Conservation (phyloP, 64 coral and sea anemone genomes). For the Trachythela sp. region DNA sequence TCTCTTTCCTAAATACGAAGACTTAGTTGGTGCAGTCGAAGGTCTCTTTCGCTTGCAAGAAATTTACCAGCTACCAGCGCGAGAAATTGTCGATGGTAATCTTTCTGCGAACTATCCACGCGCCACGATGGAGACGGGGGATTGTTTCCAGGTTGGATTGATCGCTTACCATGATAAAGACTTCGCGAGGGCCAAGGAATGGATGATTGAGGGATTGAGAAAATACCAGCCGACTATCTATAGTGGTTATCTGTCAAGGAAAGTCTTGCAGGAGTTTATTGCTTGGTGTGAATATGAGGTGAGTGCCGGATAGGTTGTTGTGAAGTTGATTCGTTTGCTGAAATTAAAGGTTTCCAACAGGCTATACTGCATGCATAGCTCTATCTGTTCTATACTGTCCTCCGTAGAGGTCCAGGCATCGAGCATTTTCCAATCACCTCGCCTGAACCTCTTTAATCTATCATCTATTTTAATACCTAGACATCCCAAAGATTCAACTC, state of each 20-base stretch:
- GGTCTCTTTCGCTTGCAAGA: slow-evolving; percentile 88
- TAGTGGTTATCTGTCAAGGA: slow-evolving; percentile 49
- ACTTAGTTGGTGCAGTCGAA: slow-evolving; percentile 60
- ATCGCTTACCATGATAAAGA: slow-evolving; percentile 50
- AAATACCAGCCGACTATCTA: slow-evolving; percentile 63
- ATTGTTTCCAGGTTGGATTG: slow-evolving; percentile 77
- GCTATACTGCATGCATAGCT: too few species aligned
- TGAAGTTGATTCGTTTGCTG: neutral
- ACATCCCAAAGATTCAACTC: too few species aligned
- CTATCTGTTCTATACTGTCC: too few species aligned
- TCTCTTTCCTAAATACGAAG: slow-evolving; percentile 55
- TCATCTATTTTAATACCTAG: too few species aligned
- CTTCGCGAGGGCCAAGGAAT: slow-evolving; percentile 42
- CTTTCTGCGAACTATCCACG: slow-evolving; percentile 48
- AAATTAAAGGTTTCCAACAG: too few species aligned
- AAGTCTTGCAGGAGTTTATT: slow-evolving; percentile 69
- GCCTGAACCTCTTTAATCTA: too few species aligned
- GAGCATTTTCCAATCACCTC: too few species aligned
- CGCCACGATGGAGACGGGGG: slow-evolving; percentile 48
- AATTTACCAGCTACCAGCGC: slow-evolving; percentile 69
- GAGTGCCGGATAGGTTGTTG: neutral
- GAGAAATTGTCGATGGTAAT: slow-evolving; percentile 52
- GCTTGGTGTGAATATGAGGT: slow-evolving; percentile 95
- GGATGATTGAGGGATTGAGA: slow-evolving; percentile 72
- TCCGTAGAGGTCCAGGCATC: too few species aligned